Percentiles rank a stretch among this genome's conserved stretches.
Evolutionary conservation across 2,797 vertebrate genomes (phyloP).

Genomic region (Limnodromus scolopaceus): DNA sequence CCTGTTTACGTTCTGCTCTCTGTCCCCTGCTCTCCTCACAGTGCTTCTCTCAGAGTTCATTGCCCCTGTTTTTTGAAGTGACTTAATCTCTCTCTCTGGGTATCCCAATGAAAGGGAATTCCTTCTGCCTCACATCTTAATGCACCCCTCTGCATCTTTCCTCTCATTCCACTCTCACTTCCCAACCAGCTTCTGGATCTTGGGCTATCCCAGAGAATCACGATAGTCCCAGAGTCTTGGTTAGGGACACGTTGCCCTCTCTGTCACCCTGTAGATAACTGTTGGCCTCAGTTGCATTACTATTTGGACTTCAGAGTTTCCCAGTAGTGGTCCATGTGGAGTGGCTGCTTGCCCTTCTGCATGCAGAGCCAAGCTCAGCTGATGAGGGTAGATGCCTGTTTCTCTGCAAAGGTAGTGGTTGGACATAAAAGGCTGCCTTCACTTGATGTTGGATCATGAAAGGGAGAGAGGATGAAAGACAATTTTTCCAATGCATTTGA

Average conservation of each 20-base stretch:
- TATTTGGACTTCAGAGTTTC: neutral
- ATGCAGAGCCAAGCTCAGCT: neutral
- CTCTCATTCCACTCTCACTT: neutral
- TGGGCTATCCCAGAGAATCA: neutral
- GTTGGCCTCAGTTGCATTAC: neutral
- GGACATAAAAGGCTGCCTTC: neutral
- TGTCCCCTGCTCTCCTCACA: neutral
- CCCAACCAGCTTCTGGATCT: accelerated
- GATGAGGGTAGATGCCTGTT: neutral
- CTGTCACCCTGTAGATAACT: neutral
- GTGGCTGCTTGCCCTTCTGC: neutral
- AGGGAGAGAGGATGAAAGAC: neutral
- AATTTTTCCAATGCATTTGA: neutral
- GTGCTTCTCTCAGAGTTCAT: neutral
- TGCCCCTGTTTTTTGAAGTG: neutral
- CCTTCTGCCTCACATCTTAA: neutral
- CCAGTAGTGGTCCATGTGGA: neutral
- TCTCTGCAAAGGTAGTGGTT: neutral
- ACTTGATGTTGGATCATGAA: neutral
- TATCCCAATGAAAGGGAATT: neutral
- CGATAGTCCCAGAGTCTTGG: neutral
- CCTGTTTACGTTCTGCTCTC: neutral
- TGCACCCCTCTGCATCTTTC: neutral
- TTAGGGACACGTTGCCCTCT: neutral
- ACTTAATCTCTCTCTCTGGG: neutral